Conservation (phyloP, 2,113 vertebrate species). For the human (Homo sapiens) region GRCh38 chr17:18870001-18870500, state of each 20-base stretch:
- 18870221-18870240: neutral
- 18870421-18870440: neutral
- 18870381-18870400: too few species aligned
- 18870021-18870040: too few species aligned
- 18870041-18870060: too few species aligned
- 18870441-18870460: neutral
- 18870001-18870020: neutral
- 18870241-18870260: neutral
- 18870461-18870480: neutral
- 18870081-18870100: neutral
- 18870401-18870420: too few species aligned
- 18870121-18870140: conserved; percentile 26
- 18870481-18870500: neutral
- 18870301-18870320: too few species aligned
- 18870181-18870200: neutral
- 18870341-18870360: too few species aligned
- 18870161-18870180: neutral
- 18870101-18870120: neutral
- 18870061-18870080: too few species aligned
- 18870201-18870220: neutral
- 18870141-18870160: neutral
- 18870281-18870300: too few species aligned
- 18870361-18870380: too few species aligned
- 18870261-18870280: too few species aligned
- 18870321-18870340: too few species aligned